Percentiles rank a stretch among this genome's conserved stretches.
phyloP scores from a whole-genome alignment of 2,113 vertebrate genomes.

The Lonchura striata region DNA sequence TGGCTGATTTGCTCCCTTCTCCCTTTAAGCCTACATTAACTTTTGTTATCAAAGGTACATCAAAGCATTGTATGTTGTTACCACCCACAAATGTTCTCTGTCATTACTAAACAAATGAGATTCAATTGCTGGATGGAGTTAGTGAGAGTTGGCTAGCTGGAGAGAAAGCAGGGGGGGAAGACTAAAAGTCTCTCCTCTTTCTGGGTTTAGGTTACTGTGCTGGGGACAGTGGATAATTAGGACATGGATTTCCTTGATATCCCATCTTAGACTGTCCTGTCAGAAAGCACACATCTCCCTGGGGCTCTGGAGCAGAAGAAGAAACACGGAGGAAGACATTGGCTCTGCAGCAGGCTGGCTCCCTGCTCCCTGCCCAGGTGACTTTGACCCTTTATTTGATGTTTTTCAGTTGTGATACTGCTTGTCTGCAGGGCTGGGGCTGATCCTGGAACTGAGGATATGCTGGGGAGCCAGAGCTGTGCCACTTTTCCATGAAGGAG shows the following conservation, averaged over 20 bases:
- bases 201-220: background rate
- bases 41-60: background rate
- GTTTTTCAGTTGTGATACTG: background rate
- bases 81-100: background rate
- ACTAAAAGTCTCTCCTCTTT: background rate
- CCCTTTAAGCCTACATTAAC: background rate
- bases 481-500: fast-evolving
- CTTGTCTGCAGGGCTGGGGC: background rate
- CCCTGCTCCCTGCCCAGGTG: background rate
- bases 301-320: background rate
- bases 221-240: background rate
- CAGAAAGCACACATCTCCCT: background rate
- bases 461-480: background rate
- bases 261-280: background rate
- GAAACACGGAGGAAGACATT: fast-evolving
- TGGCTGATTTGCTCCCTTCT: background rate
- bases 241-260: background rate
- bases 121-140: background rate
- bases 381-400: background rate
- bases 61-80: background rate
- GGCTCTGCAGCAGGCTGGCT: background rate
- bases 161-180: fast-evolving
- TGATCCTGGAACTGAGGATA: background rate
- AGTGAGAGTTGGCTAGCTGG: background rate
- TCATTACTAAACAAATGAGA: background rate